Conservation (phyloP, 2,888 invertebrate genomes). For the Toxonevra muliebris region DNA sequence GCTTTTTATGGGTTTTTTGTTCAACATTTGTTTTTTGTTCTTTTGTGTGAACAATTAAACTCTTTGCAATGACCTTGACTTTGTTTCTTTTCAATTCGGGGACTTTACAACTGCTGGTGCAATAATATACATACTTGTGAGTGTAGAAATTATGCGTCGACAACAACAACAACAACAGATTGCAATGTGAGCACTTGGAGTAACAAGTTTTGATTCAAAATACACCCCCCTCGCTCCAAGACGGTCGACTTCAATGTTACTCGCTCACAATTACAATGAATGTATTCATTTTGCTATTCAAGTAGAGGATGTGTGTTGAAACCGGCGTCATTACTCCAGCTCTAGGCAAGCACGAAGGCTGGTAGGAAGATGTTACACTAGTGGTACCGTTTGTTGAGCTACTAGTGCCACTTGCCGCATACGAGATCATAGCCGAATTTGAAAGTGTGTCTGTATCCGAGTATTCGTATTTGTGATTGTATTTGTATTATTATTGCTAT, state of each 20-base stretch:
- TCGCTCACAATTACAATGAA: too few relatives aligned
- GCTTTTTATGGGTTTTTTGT: conserved; percentile 46
- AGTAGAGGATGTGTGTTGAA: too few relatives aligned
- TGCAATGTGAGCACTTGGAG: not conserved
- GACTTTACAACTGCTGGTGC: conserved; percentile 8
- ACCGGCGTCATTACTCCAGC: too few relatives aligned
- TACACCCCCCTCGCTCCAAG: too few relatives aligned
- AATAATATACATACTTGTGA: too few relatives aligned
- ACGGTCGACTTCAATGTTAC: too few relatives aligned
- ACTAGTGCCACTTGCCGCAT: too few relatives aligned
- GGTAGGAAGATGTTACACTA: too few relatives aligned
- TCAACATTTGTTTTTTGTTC: conserved; percentile 36
- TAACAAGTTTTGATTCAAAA: too few relatives aligned
- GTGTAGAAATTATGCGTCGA: not conserved
- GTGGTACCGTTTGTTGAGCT: too few relatives aligned
- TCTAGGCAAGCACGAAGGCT: too few relatives aligned
- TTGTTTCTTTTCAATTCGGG: conserved; percentile 51
- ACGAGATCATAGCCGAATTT: not conserved
- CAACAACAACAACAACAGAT: not conserved
- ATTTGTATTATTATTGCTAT: not conserved
- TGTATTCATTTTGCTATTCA: too few relatives aligned
- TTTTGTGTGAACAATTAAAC: conserved; percentile 62
- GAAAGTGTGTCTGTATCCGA: not conserved
- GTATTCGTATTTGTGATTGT: not conserved
- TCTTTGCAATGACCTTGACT: conserved; percentile 48